Evolutionary conservation across 2,797 vertebrate genomes (phyloP).

Genomic region (Anas bernieri): DNA sequence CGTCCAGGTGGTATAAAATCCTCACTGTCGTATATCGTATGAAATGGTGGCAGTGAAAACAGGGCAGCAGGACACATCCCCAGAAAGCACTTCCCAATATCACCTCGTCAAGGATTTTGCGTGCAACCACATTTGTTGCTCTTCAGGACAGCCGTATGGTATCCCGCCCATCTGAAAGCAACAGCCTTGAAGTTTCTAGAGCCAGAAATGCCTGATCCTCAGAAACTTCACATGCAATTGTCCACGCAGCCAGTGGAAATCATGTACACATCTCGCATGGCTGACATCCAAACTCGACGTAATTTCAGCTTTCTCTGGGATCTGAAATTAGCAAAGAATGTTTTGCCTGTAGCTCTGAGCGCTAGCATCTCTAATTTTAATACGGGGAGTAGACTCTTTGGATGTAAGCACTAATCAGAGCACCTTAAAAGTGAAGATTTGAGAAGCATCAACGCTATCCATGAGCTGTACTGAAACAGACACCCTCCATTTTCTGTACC

Average conservation of each 20-base stretch:
- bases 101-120: background rate
- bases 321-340: background rate
- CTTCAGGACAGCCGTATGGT: background rate
- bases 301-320: background rate
- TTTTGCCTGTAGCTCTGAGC: background rate
- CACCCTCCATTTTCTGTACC: too few relatives aligned
- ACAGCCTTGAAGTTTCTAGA: background rate
- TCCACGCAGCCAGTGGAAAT: background rate
- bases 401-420: background rate
- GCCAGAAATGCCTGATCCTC: background rate
- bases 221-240: background rate
- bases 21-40: background rate
- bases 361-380: background rate
- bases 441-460: background rate
- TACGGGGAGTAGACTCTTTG: fast-evolving
- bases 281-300: background rate
- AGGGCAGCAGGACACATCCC: background rate
- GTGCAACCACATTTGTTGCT: background rate
- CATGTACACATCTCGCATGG: background rate
- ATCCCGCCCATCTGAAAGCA: background rate
- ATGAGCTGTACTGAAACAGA: background rate
- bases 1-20: background rate
- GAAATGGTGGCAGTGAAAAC: background rate
- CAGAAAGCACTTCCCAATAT: background rate
- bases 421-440: background rate